Conservation (phyloP, 1,140 invertebrate species). For the Triops longicaudatus region DNA sequence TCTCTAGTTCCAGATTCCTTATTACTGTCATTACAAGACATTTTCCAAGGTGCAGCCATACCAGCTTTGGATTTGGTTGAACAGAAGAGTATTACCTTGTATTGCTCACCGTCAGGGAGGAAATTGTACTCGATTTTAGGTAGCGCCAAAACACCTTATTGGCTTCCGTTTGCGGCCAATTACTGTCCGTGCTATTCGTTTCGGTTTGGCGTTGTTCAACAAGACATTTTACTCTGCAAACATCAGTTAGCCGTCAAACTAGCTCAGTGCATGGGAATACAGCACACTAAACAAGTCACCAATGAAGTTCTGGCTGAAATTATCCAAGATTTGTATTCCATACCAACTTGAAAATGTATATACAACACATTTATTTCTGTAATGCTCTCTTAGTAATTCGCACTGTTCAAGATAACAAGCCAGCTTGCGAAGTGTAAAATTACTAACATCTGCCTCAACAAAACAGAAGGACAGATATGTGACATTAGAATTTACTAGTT, state of each 20-base stretch:
- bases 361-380: not conserved
- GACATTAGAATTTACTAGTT: too few relatives aligned
- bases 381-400: too few relatives aligned
- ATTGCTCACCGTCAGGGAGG: not conserved
- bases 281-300: constrained; percentile 15
- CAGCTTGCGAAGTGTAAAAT: too few relatives aligned
- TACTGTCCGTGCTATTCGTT: constrained; percentile 20
- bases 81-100: not conserved
- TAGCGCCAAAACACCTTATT: constrained; percentile 22
- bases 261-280: constrained; percentile 3
- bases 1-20: not conserved
- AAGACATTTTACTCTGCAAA: constrained; percentile 16
- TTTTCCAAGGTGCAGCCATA: not conserved
- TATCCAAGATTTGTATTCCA: not conserved
- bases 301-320: constrained; percentile 19
- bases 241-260: constrained; percentile 22
- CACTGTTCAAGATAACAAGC: too few relatives aligned
- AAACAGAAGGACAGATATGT: too few relatives aligned
- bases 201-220: not conserved
- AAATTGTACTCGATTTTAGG: constrained; percentile 21
- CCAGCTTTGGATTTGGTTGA: not conserved
- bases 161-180: not conserved
- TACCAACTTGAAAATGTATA: not conserved
- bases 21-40: not conserved
- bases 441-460: too few relatives aligned